A percentile compares a stretch with the other conserved stretches of the same genome.
Conservation (phyloP, 2,113 vertebrate species). For the Syrrhaptes paradoxus region DNA sequence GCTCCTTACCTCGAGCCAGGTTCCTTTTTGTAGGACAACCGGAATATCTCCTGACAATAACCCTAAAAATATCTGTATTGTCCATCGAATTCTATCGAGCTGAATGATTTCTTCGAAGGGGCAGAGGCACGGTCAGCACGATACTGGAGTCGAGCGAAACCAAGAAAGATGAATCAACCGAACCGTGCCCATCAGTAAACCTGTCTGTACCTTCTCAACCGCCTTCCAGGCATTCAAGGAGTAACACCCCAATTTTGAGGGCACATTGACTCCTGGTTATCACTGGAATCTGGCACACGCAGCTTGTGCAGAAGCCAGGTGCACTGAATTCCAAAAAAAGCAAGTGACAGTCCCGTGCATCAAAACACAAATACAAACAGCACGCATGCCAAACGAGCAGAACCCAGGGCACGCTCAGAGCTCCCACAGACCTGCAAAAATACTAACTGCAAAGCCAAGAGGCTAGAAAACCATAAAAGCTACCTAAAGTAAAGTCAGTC, state of each 20-base stretch:
- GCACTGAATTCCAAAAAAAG: neutral
- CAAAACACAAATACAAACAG: neutral
- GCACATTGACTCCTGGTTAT: neutral
- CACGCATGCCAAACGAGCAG: neutral
- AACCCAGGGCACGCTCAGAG: neutral
- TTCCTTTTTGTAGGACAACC: neutral
- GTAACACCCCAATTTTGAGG: neutral
- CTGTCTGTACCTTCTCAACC: neutral
- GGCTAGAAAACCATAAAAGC: neutral
- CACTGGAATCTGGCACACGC: neutral
- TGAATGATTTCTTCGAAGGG: neutral
- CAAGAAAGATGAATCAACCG: fast-evolving
- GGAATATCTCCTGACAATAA: neutral
- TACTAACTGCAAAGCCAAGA: fast-evolving
- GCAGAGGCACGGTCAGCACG: neutral
- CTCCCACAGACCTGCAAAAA: neutral
- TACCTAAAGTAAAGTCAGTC: neutral
- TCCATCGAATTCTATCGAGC: fast-evolving
- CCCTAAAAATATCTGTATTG: neutral
- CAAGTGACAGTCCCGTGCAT: neutral
- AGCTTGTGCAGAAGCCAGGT: neutral
- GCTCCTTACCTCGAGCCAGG: neutral
- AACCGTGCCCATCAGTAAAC: neutral
- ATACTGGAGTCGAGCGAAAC: fast-evolving
- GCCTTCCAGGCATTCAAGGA: neutral